A percentile compares a stretch with the other conserved stretches of the same genome.
Evolutionary conservation across 2,113 vertebrate genomes (phyloP).

Genomic region (Colistium nudipinnis): DNA sequence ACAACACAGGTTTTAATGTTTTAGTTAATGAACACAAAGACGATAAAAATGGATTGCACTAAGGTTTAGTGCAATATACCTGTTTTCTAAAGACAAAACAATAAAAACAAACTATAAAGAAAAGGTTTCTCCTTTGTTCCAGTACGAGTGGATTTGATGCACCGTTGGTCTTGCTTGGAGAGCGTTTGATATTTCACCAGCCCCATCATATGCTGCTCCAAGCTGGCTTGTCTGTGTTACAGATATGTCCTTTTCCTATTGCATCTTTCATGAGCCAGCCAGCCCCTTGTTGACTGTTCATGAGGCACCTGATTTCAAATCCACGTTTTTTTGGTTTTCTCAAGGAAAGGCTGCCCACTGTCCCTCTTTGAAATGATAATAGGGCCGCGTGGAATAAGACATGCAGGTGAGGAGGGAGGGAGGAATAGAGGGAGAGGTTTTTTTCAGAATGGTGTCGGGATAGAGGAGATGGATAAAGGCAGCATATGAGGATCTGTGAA

Average conservation of each 20-base stretch:
- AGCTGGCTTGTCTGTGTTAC: conserved; percentile 23
- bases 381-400: conserved; percentile 65
- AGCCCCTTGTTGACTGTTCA: conserved; percentile 56
- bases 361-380: conserved; percentile 82
- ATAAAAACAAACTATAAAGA: not conserved
- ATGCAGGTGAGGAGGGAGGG: conserved; percentile 50
- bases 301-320: conserved; percentile 64
- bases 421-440: not conserved
- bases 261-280: conserved; percentile 55
- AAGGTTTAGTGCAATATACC: not conserved
- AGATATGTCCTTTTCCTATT: conserved; percentile 45
- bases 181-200: conserved; percentile 40
- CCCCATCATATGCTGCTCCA: conserved; percentile 16
- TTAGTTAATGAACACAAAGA: not conserved
- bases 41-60: not conserved
- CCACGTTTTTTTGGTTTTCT: conserved; percentile 55
- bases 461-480: not conserved
- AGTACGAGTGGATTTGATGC: not conserved
- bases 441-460: conserved; percentile 9
- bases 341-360: conserved; percentile 51
- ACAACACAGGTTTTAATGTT: not conserved
- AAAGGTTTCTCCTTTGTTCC: not conserved
- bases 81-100: not conserved
- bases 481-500: conserved; percentile 2
- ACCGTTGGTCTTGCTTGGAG: not conserved